phyloP scores from a whole-genome alignment of 2,888 invertebrate species.

The Dynastes tityus region DNA sequence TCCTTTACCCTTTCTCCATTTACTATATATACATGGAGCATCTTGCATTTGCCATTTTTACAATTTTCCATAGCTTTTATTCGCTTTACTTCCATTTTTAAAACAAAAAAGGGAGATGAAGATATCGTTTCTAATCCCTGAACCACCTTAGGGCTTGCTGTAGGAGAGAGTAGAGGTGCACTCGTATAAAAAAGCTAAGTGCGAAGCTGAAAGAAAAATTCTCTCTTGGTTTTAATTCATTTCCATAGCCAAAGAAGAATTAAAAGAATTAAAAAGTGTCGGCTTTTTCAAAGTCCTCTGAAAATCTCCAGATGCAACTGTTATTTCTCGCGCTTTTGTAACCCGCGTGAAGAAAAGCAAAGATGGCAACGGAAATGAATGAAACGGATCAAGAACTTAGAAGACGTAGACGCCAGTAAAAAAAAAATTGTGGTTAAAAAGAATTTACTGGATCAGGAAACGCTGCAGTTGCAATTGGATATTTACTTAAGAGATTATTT shows the following conservation, averaged over 20 bases:
- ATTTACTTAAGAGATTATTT: no score
- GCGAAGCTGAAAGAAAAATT: not conserved
- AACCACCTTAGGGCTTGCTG: not conserved
- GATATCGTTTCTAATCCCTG: not conserved
- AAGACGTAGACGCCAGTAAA: not conserved
- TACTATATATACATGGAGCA: slow-evolving; percentile 1
- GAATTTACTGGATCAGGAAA: not conserved
- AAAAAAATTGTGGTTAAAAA: not conserved
- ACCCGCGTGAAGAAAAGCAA: not conserved
- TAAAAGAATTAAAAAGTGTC: slow-evolving; percentile 11
- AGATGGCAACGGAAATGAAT: not conserved
- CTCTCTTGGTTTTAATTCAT: slow-evolving; percentile 23
- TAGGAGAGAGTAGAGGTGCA: not conserved
- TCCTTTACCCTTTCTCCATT: not conserved
- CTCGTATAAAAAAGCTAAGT: not conserved
- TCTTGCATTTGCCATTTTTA: slow-evolving; percentile 4
- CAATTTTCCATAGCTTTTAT: not conserved
- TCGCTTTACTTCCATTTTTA: not conserved
- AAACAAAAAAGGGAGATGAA: not conserved
- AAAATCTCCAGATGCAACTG: not conserved
- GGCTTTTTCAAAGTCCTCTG: not conserved
- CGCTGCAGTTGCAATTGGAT: not conserved
- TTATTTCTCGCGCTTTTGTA: not conserved
- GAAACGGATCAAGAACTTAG: no score
- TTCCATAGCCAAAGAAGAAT: slow-evolving; percentile 16